Evolutionary conservation across 2,113 vertebrate species (phyloP).

Genomic region (Psilopogon haemacephalus): DNA sequence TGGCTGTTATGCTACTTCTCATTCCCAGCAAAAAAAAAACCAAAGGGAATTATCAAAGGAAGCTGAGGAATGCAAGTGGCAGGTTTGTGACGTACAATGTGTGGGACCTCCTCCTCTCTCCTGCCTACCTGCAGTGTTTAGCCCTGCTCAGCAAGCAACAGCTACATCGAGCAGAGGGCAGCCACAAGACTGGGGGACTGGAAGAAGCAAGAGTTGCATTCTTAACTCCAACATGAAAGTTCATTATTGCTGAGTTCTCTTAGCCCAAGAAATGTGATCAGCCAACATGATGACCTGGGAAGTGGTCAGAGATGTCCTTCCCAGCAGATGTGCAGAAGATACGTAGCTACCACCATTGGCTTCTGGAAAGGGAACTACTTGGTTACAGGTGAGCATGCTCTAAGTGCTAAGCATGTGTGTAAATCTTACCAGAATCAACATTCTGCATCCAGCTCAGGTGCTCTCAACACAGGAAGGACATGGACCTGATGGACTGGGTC

Average conservation of each 20-base stretch:
- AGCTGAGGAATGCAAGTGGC: neutral
- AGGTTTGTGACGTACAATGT: neutral
- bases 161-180: neutral
- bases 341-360: neutral
- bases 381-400: neutral
- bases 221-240: neutral
- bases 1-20: neutral
- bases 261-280: neutral
- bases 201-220: neutral
- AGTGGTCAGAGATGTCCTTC: neutral
- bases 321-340: neutral
- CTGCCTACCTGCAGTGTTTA: neutral
- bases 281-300: neutral
- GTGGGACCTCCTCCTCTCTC: neutral
- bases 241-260: neutral
- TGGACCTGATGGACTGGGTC: too few relatives aligned
- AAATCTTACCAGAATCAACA: neutral
- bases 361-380: neutral
- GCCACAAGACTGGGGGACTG: neutral
- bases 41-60: neutral
- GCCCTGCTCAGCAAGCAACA: neutral
- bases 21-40: neutral
- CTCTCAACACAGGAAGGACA: too few relatives aligned
- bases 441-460: neutral
- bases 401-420: neutral